Percentiles rank a stretch among this genome's conserved stretches.
phyloP scores from a whole-genome alignment of 2,113 vertebrate species.

The Dolichallabes microphthalmus region DNA sequence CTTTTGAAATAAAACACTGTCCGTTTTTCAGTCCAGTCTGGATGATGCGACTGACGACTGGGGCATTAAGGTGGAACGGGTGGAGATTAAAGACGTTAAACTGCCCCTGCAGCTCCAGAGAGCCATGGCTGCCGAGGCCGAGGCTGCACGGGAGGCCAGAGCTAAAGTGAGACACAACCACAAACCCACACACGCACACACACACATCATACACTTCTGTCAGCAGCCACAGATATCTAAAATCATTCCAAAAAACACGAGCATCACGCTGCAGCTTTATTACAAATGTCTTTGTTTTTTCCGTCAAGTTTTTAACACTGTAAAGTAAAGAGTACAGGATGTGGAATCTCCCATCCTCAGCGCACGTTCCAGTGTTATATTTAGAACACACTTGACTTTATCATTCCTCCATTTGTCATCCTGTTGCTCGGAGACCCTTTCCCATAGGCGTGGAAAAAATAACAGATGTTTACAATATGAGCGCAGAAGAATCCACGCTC shows the following conservation, averaged over 20 bases:
- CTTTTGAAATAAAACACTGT: neutral
- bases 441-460: neutral
- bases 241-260: neutral
- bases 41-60: slow-evolving; percentile 91
- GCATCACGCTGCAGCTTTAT: neutral
- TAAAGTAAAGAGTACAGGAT: neutral
- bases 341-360: neutral
- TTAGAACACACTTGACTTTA: neutral
- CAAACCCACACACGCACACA: neutral
- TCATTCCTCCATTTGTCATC: neutral
- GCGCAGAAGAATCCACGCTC: neutral
- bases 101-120: slow-evolving; percentile 91
- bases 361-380: neutral
- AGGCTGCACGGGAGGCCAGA: slow-evolving; percentile 87
- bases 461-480: neutral
- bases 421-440: neutral
- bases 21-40: slow-evolving; percentile 71
- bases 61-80: slow-evolving; percentile 97
- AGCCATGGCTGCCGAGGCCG: slow-evolving; percentile 96
- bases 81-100: slow-evolving; percentile 97
- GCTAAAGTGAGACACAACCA: slow-evolving; percentile 80
- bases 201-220: neutral
- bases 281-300: neutral
- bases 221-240: neutral
- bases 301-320: neutral